A percentile compares a stretch with the other conserved stretches of the same genome.
These are phyloP conservation scores for Zygaena filipendulae DNA, from an alignment of 2,888 invertebrate species.

Conservation along the genomic window DNA sequence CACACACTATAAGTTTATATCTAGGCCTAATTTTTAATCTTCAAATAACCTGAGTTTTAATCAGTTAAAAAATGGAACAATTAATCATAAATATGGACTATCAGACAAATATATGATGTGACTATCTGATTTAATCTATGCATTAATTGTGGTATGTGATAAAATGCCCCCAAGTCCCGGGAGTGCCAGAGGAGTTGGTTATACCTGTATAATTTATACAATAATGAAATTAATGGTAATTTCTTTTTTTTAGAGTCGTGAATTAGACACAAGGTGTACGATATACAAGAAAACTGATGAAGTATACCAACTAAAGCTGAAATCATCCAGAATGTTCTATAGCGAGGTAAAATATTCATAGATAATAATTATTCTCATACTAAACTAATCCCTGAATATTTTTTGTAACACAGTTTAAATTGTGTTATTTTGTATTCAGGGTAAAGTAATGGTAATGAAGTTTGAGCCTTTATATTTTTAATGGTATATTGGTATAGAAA, in stretches of 20 bases:
- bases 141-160: background rate
- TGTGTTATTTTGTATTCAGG: conserved; percentile 18
- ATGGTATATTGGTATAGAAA: conserved; percentile 29
- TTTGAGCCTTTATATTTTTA: conserved; percentile 28
- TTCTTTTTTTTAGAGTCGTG: conserved; percentile 81
- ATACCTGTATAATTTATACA: background rate
- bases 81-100: too few species aligned
- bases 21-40: background rate
- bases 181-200: too few species aligned
- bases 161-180: too few species aligned
- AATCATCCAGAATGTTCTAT: conserved; percentile 93
- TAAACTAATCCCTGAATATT: background rate
- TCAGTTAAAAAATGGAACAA: background rate
- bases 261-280: conserved; percentile 94
- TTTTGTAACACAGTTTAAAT: background rate
- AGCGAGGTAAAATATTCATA: conserved; percentile 70
- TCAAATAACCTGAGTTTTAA: too few species aligned
- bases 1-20: background rate
- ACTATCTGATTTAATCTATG: background rate
- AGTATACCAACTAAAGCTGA: conserved; percentile 96
- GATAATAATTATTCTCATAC: too few species aligned
- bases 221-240: conserved; percentile 1
- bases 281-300: conserved; percentile 99
- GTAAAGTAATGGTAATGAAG: conserved; percentile 28
- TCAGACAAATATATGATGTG: too few species aligned